A percentile compares a stretch with the other conserved stretches of the same genome.
Evolutionary conservation across 2,797 vertebrate species (phyloP).

Genomic region (Pitangus sulphuratus): DNA sequence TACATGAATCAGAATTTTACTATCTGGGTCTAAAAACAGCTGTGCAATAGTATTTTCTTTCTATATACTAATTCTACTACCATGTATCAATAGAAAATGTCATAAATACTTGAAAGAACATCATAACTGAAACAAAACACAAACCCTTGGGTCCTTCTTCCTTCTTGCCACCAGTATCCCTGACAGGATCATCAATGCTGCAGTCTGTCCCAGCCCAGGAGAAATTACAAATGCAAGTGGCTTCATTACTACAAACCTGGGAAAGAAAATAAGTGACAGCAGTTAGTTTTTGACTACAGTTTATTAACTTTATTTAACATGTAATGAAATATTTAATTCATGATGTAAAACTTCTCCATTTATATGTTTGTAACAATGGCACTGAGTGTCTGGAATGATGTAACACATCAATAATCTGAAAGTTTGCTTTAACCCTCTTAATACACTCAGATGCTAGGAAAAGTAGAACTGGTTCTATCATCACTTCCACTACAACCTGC

Average conservation of each 20-base stretch:
- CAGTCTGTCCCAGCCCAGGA: constrained; percentile 99
- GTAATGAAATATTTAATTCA: not conserved
- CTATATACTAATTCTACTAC: not conserved
- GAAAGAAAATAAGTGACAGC: not conserved
- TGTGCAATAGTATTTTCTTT: not conserved
- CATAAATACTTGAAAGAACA: not conserved
- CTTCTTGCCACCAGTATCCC: constrained; percentile 79
- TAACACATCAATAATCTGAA: not conserved
- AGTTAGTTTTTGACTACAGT: not conserved
- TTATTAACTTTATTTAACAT: not conserved
- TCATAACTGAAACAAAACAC: constrained; percentile 80
- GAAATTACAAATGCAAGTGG: constrained; percentile 92
- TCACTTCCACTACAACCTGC: not conserved
- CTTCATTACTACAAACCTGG: constrained; percentile 98
- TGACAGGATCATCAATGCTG: constrained; percentile 95
- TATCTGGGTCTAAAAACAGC: not conserved
- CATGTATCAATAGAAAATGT: not conserved
- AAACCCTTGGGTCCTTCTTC: constrained; percentile 95
- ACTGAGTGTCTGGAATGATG: not conserved
- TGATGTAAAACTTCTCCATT: not conserved
- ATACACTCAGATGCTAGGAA: not conserved
- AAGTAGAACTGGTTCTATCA: not conserved
- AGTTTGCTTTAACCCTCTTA: not conserved
- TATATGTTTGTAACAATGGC: not conserved
- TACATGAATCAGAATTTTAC: not conserved